Conservation (phyloP, 2,888 invertebrate species). For the Automeris io region DNA sequence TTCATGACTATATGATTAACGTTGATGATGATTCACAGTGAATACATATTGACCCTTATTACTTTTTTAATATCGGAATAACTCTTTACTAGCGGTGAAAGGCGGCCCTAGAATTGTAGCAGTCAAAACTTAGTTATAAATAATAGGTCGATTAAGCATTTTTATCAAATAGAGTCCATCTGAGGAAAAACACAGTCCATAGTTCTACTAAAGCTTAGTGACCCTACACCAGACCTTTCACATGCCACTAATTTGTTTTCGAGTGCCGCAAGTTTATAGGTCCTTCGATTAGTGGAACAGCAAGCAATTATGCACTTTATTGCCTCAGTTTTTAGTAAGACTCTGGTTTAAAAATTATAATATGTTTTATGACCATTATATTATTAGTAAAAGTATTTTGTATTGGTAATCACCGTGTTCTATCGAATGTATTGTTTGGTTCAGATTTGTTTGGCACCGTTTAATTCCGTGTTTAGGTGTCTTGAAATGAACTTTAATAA, state of each 20-base stretch:
- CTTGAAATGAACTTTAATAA: not conserved
- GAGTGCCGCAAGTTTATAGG: constrained; percentile 9
- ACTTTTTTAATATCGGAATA: too few relatives aligned
- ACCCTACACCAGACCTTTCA: constrained; percentile 7
- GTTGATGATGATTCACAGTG: too few relatives aligned
- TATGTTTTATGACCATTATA: constrained; percentile 4
- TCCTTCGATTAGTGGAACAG: constrained; percentile 4
- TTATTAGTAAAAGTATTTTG: constrained; percentile 4
- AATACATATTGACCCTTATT: too few relatives aligned
- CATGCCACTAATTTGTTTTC: constrained; percentile 10
- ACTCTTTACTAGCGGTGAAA: too few relatives aligned
- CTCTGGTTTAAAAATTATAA: not conserved
- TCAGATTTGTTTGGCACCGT: not conserved
- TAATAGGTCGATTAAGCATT: too few relatives aligned
- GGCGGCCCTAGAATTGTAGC: too few relatives aligned
- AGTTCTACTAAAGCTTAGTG: not conserved
- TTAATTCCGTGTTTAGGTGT: not conserved
- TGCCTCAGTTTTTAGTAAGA: not conserved
- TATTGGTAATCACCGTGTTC: not conserved
- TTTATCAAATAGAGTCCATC: too few relatives aligned
- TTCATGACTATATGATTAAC: too few relatives aligned
- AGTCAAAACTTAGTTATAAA: too few relatives aligned
- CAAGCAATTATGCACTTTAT: constrained; percentile 2
- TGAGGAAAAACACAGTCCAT: too few relatives aligned
- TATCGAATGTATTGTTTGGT: not conserved